Evolutionary conservation across 2,888 invertebrate species (phyloP).

Genomic region (Halictus ligatus): DNA sequence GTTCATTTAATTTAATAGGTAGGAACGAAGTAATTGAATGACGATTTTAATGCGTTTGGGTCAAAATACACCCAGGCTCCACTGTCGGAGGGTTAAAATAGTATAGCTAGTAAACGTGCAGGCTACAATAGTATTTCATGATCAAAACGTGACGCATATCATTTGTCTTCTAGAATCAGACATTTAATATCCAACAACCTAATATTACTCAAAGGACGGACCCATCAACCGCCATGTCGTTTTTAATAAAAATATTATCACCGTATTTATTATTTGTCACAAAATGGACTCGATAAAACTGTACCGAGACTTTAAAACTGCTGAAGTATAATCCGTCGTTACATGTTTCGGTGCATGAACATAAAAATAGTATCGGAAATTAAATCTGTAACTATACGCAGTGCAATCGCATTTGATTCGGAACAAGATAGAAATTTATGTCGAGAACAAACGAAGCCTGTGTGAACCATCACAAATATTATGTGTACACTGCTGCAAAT

Average conservation of each 20-base stretch:
- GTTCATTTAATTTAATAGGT: no score
- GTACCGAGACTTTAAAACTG: background rate
- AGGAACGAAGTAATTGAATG: no score
- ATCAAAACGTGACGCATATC: no score
- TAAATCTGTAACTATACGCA: background rate
- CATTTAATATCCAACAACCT: background rate
- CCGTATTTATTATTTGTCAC: background rate
- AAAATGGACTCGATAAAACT: background rate
- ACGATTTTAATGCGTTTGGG: no score
- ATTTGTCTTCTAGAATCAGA: background rate
- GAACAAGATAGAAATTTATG: background rate
- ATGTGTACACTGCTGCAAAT: background rate
- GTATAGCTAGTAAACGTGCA: no score
- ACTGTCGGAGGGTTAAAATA: background rate
- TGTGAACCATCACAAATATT: slow-evolving; percentile 5
- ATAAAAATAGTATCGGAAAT: background rate
- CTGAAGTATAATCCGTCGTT: background rate
- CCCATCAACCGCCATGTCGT: background rate
- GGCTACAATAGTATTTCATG: no score
- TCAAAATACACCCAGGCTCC: no score
- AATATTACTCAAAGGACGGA: background rate
- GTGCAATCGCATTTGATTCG: background rate
- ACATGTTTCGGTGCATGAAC: background rate
- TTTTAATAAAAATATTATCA: background rate
- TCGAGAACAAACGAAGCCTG: slow-evolving; percentile 14